Percentiles rank a stretch among this genome's conserved stretches.
Conservation (phyloP, 2,888 invertebrate species). For the Carterocephalus palaemon region DNA sequence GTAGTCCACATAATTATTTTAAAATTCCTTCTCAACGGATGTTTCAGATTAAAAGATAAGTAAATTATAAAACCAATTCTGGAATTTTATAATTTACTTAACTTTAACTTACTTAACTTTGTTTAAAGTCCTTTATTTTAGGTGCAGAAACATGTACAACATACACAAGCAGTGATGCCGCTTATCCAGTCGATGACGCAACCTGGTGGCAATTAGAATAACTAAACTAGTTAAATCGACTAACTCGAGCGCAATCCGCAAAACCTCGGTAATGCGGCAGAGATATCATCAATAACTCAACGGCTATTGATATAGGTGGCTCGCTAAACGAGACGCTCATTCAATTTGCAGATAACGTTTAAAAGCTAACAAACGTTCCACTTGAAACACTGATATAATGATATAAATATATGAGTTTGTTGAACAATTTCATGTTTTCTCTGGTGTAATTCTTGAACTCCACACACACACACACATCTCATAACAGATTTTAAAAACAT, state of each 20-base stretch:
- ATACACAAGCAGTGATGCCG: neutral
- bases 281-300: conserved; percentile 21
- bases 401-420: no score
- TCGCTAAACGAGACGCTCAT: conserved; percentile 41
- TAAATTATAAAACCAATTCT: neutral
- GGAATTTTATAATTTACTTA: no score
- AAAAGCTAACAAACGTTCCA: conserved; percentile 25
- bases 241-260: conserved; percentile 19
- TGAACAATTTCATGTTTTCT: no score
- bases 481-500: no score
- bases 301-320: conserved; percentile 40
- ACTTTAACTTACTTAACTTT: no score
- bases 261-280: conserved; percentile 20
- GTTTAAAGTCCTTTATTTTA: no score
- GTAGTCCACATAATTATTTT: no score
- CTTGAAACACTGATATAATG: conserved; percentile 16
- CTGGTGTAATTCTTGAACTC: no score
- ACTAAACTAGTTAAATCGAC: conserved; percentile 10
- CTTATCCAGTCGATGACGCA: conserved; percentile 14
- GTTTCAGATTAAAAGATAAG: neutral
- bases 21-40: no score
- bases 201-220: conserved; percentile 15
- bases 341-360: conserved; percentile 35
- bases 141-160: neutral
- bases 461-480: no score